phyloP scores from a whole-genome alignment of 2,797 vertebrate species.

The Thamnophis elegans region DNA sequence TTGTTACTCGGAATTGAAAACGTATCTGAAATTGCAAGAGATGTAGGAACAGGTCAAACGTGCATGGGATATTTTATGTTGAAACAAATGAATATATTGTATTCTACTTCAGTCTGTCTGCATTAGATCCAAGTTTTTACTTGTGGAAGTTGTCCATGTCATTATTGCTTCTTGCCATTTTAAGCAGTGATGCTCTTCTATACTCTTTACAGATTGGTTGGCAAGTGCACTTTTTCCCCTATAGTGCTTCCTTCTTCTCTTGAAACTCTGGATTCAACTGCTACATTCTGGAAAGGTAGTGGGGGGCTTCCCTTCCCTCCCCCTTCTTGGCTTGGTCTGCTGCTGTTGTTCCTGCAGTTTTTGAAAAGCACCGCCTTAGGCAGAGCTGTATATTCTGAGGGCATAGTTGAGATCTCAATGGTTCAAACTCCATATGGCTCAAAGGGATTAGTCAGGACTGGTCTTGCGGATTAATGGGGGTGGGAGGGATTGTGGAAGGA shows the following conservation, averaged over 20 bases:
- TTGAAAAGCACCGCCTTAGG: slow-evolving; percentile 16
- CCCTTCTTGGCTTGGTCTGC: not conserved
- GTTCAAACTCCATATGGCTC: slow-evolving; percentile 65
- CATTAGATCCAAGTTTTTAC: not conserved
- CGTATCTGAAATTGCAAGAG: not conserved
- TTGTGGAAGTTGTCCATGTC: not conserved
- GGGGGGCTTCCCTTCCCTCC: not conserved
- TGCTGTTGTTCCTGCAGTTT: not conserved
- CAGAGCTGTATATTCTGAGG: not conserved
- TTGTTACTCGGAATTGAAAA: not conserved
- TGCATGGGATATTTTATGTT: not conserved
- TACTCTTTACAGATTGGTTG: not conserved
- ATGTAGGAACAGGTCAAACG: not conserved
- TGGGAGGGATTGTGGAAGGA: slow-evolving; percentile 29
- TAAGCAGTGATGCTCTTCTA: not conserved
- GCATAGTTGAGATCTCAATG: slow-evolving; percentile 50
- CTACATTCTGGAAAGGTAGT: not conserved
- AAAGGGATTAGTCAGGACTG: slow-evolving; percentile 59
- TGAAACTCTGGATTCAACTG: slow-evolving; percentile 1
- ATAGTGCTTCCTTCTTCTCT: not conserved
- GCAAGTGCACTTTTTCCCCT: not conserved
- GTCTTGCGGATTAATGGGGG: slow-evolving; percentile 46
- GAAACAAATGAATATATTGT: not conserved
- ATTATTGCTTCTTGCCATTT: not conserved
- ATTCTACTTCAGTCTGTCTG: not conserved